Percentiles rank a stretch among this genome's conserved stretches.
phyloP scores from a whole-genome alignment of 2,113 vertebrate species.

The Neogobius melanostomus region DNA sequence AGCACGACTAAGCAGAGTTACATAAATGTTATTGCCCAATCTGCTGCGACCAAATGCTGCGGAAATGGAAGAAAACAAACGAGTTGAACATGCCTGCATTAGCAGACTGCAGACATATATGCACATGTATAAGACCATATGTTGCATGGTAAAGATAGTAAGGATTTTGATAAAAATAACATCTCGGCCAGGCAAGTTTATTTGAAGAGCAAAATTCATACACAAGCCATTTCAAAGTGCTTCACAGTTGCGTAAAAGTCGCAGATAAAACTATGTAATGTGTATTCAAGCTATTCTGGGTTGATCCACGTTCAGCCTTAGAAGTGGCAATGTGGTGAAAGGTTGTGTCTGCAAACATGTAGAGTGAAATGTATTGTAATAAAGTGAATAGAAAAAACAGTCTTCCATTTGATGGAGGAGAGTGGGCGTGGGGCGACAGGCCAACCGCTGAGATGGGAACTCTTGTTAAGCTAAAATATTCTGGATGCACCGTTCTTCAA shows the following conservation, averaged over 20 bases:
- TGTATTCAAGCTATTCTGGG: too few species aligned
- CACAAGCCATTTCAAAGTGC: too few species aligned
- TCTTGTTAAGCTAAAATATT: conserved; percentile 75
- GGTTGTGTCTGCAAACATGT: conserved; percentile 24
- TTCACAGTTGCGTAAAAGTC: too few species aligned
- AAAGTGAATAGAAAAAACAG: conserved; percentile 54
- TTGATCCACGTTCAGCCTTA: too few species aligned
- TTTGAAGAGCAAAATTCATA: too few species aligned
- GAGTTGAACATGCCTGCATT: background rate
- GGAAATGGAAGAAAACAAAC: background rate
- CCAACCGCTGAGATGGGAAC: conserved; percentile 43
- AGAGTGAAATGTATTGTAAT: conserved; percentile 45
- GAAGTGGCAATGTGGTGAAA: conserved; percentile 20
- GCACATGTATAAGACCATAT: conserved; percentile 12
- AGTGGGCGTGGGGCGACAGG: conserved; percentile 36
- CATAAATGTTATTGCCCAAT: background rate
- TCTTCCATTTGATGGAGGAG: conserved; percentile 46
- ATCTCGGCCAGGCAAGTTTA: too few species aligned
- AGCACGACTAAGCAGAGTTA: background rate
- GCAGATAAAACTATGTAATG: too few species aligned
- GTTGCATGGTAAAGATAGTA: conserved; percentile 9
- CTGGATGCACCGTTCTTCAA: conserved; percentile 70
- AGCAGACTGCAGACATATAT: background rate
- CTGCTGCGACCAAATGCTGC: conserved; percentile 1
- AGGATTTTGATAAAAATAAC: background rate